These are phyloP conservation scores for Eriosoma lanigerum DNA, from an alignment of 1,140 invertebrate genomes.

Conservation along the genomic window DNA sequence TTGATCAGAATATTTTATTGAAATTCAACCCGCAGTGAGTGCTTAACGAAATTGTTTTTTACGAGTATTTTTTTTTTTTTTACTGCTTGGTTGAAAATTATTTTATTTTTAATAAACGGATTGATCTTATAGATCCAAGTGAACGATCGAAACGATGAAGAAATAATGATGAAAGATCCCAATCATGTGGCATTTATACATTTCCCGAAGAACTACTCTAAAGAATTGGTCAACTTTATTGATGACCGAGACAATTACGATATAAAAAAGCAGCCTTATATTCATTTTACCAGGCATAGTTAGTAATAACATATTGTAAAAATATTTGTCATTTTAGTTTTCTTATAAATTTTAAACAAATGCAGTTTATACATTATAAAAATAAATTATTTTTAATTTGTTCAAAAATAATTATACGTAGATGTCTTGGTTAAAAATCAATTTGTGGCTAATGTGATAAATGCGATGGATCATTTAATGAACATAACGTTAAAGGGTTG, in stretches of 20 bases:
- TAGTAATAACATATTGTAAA: neutral
- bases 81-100: too few species aligned
- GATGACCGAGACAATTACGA: neutral
- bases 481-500: neutral
- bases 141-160: neutral
- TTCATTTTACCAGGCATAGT: slow-evolving; percentile 2
- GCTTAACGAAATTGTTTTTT: too few species aligned
- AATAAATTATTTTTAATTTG: too few species aligned
- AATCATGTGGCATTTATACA: neutral
- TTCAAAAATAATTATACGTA: neutral
- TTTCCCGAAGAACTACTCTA: neutral
- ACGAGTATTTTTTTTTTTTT: too few species aligned
- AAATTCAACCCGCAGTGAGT: too few species aligned
- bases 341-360: too few species aligned
- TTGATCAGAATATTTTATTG: too few species aligned
- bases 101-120: neutral
- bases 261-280: neutral
- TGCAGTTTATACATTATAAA: too few species aligned
- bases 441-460: neutral
- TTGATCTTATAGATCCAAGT: slow-evolving; percentile 6
- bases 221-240: neutral
- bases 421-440: slow-evolving; percentile 15
- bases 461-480: neutral
- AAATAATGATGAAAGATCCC: neutral
- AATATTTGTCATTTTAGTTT: neutral